Base-by-base conservation (phyloP, 2,888 invertebrate species). In the Eristalis arbustorum region DNA sequence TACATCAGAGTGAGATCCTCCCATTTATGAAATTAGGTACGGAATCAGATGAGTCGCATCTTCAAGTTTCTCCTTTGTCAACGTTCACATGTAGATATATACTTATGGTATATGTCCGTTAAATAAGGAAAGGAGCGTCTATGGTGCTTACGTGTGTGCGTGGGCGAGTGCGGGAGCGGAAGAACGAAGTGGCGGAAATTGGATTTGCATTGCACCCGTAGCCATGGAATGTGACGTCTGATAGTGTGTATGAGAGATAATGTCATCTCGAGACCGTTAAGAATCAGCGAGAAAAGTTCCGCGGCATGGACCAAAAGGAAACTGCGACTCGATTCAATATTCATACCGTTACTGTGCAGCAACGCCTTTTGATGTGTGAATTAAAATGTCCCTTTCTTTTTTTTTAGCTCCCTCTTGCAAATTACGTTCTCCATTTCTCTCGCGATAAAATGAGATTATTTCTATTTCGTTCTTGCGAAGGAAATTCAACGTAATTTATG, bases 151-250 rank as follows among this genome's bases (percentile, higher is more conserved):
- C 5, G 25, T 59, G 25, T 25, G 13, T 59, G 25, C 25, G 13
- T 22, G 14, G 5, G 37, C 40, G 56, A 25, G 13, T 18, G 22
- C 22, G 57, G 28, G 31, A n/a, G n/a, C n/a, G n/a, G n/a, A 69
- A 28, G 66, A n/a, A 28, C 40, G 37, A 63, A 40, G 62, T 22
- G 59, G 31, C 49, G 81, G 61, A 87, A 87, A 87, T 87, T 87
- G 74, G 87, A 87, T 87, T 87, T 68, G 74, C 78, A 75, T 66
- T 79, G 72, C 71, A 82, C 83, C 83, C 74, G 72, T 83, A 81
- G 57, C 56, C 14, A 25, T 25, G 72, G 31, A 85, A 66, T 71
- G 56, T 22, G 56, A 78, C 69, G 64, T 34, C 49, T 81, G 75
- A 77, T 80, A 61, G 63, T 68, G 63, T 68, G 68, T 42, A 63